A percentile compares a stretch with the other conserved stretches of the same genome.
phyloP scores from a whole-genome alignment of 1,140 invertebrate species.

The Oedothorax gibbosus region DNA sequence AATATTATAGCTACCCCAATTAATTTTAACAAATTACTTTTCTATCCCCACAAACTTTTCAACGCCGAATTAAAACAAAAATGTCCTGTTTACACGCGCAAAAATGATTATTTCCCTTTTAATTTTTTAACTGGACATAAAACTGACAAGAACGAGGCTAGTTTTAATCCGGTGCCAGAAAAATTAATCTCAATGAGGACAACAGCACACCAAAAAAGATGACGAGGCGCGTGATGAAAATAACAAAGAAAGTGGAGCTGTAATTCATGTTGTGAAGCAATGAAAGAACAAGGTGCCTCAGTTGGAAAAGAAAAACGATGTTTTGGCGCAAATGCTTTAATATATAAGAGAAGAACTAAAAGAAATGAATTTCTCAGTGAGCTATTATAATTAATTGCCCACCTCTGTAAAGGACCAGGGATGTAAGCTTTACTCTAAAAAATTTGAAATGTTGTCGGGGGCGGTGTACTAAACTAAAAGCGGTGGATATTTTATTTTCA shows the following conservation, averaged over 20 bases:
- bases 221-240: slow-evolving; percentile 22
- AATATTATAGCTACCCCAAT: no score
- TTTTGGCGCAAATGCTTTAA: slow-evolving; percentile 20
- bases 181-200: slow-evolving; percentile 27
- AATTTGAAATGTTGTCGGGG: slow-evolving; percentile 4
- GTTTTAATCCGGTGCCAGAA: background rate
- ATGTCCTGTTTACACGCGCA: no score
- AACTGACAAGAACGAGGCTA: no score
- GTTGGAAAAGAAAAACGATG: slow-evolving; percentile 35
- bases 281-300: slow-evolving; percentile 8
- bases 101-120: no score
- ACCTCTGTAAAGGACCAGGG: slow-evolving; percentile 18
- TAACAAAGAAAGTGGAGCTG: slow-evolving; percentile 21
- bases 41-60: no score
- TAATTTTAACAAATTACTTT: no score
- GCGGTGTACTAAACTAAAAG: background rate
- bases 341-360: background rate
- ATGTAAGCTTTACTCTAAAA: slow-evolving; percentile 18
- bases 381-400: slow-evolving; percentile 46
- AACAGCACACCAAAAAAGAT: background rate
- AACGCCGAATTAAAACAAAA: no score
- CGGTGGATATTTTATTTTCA: no score
- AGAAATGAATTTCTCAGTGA: background rate
- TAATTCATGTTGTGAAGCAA: slow-evolving; percentile 11
- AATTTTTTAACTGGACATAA: no score